Evolutionary conservation across 2,888 invertebrate species (phyloP).

Genomic region (Andrena chrysosceles): DNA sequence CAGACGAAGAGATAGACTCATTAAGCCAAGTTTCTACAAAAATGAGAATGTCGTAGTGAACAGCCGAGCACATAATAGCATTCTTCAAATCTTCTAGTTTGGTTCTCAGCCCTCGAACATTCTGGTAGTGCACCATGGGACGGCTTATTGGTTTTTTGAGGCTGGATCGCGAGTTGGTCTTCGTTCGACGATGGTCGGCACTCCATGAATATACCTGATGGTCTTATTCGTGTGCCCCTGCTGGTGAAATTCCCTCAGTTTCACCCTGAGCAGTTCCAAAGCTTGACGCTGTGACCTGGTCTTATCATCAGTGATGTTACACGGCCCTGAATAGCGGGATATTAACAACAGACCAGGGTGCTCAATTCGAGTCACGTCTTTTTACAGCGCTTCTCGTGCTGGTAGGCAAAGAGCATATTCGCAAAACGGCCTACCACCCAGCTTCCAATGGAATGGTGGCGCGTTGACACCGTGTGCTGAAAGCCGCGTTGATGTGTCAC

Average conservation of each 20-base stretch:
- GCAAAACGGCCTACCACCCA: too few species aligned
- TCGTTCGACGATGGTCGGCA: not conserved
- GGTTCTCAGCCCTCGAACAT: not conserved
- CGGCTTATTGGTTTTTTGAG: not conserved
- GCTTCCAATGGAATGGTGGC: too few species aligned
- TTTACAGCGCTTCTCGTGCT: too few species aligned
- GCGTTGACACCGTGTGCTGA: too few species aligned
- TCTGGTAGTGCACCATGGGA: conserved; percentile 3
- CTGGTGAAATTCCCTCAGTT: not conserved
- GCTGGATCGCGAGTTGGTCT: not conserved
- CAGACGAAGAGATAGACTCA: not conserved
- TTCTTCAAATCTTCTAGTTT: not conserved
- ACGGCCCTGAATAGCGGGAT: too few species aligned
- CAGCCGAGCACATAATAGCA: not conserved
- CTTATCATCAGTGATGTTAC: too few species aligned
- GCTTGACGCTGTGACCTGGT: not conserved
- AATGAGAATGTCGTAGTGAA: not conserved
- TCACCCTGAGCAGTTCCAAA: not conserved
- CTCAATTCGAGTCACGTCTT: too few species aligned
- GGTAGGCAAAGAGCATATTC: too few species aligned
- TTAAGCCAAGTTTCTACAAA: not conserved
- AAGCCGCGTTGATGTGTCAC: too few species aligned
- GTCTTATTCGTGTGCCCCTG: not conserved
- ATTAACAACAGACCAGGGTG: too few species aligned
- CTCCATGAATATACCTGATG: not conserved